Evolutionary conservation across 2,797 vertebrate species (phyloP).

Genomic region (Enteromius anoplus): DNA sequence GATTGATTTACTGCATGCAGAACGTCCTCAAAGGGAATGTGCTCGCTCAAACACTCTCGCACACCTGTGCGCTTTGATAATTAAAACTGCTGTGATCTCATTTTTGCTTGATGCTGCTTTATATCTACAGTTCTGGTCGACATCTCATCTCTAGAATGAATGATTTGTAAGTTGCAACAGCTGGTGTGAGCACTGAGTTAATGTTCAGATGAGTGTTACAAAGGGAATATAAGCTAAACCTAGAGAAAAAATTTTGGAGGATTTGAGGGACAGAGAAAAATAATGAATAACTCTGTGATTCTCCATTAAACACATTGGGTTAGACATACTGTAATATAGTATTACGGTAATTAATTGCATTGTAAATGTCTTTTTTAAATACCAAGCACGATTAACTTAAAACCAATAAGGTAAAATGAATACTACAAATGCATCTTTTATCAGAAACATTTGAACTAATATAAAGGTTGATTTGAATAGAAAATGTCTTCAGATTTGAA

Average conservation of each 20-base stretch:
- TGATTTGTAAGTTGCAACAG: conserved; percentile 15
- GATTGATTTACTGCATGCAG: conserved; percentile 59
- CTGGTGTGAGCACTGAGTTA: neutral
- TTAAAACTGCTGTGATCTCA: conserved; percentile 61
- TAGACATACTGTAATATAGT: neutral
- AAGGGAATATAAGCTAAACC: neutral
- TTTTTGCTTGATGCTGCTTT: conserved; percentile 35
- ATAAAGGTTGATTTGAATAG: neutral
- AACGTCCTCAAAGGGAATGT: conserved; percentile 53
- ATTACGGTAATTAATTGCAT: neutral
- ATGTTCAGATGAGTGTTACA: neutral
- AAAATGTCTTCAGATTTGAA: neutral
- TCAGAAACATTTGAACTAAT: neutral
- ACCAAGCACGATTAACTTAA: neutral
- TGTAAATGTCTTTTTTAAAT: neutral
- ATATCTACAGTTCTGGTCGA: conserved; percentile 39
- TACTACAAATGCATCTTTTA: neutral
- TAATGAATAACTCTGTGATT: neutral
- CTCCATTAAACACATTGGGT: neutral
- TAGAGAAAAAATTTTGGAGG: neutral
- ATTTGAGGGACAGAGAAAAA: neutral
- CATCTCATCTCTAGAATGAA: conserved; percentile 41
- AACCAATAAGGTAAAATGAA: neutral
- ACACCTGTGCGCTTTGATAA: conserved; percentile 30
- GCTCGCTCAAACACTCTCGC: conserved; percentile 11